phyloP scores from a whole-genome alignment of 2,113 vertebrate genomes.

The Hirundichthys speculiger region DNA sequence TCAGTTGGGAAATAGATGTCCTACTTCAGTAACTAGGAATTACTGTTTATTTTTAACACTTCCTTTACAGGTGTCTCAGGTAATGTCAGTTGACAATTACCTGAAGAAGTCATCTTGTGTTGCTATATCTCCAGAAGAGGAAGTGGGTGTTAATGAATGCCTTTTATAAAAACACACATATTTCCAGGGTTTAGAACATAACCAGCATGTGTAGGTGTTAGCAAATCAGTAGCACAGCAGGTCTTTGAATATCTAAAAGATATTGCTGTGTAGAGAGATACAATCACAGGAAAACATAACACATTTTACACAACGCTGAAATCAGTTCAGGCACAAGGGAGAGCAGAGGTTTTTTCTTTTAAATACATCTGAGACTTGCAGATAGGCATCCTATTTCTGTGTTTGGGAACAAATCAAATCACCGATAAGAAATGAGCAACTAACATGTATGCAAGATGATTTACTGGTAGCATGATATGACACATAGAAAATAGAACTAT shows the following conservation, averaged over 20 bases:
- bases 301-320: constrained; percentile 4
- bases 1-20: constrained; percentile 25
- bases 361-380: background rate
- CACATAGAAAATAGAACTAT: background rate
- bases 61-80: constrained; percentile 12
- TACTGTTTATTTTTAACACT: constrained; percentile 75
- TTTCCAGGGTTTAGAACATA: constrained; percentile 45
- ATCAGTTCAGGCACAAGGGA: background rate
- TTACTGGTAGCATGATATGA: background rate
- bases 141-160: constrained; percentile 80
- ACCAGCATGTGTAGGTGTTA: constrained; percentile 31
- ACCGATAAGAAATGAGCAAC: constrained; percentile 21
- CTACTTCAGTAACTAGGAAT: constrained; percentile 43
- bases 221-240: constrained; percentile 68
- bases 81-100: constrained; percentile 70
- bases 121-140: constrained; percentile 60
- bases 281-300: constrained; percentile 1
- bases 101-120: constrained; percentile 52
- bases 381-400: constrained; percentile 15
- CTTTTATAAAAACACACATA: constrained; percentile 73
- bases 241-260: constrained; percentile 7
- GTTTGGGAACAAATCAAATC: constrained; percentile 4
- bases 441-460: background rate
- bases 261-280: background rate
- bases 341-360: background rate